phyloP scores from a whole-genome alignment of 2,113 vertebrate species.

The Gymnogyps californianus region DNA sequence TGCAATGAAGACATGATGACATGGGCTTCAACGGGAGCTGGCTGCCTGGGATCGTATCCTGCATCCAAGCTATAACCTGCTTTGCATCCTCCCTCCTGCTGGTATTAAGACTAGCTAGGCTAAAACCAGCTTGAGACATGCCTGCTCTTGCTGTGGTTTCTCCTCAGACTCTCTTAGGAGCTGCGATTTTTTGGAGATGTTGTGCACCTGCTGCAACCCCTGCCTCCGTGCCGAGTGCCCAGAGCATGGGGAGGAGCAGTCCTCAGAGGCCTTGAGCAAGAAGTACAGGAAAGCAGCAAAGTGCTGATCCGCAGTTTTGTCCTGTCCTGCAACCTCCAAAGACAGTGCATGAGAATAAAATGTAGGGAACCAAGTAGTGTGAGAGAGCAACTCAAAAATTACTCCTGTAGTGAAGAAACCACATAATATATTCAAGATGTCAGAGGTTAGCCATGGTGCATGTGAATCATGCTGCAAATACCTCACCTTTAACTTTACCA shows the following conservation, averaged over 20 bases:
- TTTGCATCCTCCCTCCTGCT: not conserved
- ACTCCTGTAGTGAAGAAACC: constrained; percentile 53
- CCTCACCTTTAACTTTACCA: constrained; percentile 70
- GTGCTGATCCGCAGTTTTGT: not conserved
- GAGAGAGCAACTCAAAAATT: constrained; percentile 46
- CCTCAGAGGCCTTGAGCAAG: not conserved
- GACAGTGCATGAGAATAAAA: constrained; percentile 21
- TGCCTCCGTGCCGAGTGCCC: not conserved
- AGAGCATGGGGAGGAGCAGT: not conserved
- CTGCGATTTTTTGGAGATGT: not conserved
- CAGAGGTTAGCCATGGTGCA: constrained; percentile 57
- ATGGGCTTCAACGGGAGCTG: not conserved
- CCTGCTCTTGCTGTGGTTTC: not conserved
- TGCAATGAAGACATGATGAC: not conserved
- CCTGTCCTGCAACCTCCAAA: not conserved
- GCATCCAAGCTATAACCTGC: not conserved
- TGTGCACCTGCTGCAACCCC: not conserved
- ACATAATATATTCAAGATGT: constrained; percentile 69
- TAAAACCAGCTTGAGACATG: not conserved
- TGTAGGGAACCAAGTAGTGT: not conserved
- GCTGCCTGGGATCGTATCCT: not conserved
- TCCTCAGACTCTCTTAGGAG: not conserved
- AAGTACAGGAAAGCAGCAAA: not conserved
- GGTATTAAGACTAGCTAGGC: not conserved
- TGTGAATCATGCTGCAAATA: constrained; percentile 62